Evolutionary conservation across 2,797 vertebrate genomes (phyloP).

Genomic region (Myotis pilosus): DNA sequence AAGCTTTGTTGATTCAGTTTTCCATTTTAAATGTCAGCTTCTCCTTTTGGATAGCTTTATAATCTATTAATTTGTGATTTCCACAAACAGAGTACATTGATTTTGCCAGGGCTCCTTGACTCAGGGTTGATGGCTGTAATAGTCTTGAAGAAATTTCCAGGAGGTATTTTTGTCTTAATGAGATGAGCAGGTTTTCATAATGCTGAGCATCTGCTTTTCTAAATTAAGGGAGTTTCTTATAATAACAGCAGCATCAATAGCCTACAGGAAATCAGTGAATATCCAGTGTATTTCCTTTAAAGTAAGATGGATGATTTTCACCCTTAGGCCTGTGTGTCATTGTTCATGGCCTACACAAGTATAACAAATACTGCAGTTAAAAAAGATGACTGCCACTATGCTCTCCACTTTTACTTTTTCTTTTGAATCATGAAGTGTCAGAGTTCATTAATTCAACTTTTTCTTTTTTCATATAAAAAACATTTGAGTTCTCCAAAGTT

Average conservation of each 20-base stretch:
- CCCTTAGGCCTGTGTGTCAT: neutral
- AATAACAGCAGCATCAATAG: neutral
- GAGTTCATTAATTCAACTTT: constrained; percentile 45
- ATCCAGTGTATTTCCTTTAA: neutral
- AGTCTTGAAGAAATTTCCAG: constrained; percentile 45
- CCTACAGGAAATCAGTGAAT: neutral
- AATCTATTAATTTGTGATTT: constrained; percentile 23
- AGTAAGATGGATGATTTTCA: neutral
- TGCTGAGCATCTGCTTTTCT: neutral
- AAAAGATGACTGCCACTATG: neutral
- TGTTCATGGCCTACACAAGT: neutral
- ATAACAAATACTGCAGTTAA: neutral
- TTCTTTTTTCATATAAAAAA: constrained; percentile 33
- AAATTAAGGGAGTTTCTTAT: neutral
- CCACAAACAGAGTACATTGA: neutral
- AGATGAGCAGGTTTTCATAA: neutral
- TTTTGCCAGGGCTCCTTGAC: neutral
- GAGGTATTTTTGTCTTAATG: constrained; percentile 23
- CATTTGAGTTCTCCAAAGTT: neutral
- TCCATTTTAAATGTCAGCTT: neutral
- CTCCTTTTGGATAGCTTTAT: neutral
- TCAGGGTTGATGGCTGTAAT: neutral
- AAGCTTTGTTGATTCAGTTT: neutral
- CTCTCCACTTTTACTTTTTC: neutral
- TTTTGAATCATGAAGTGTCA: constrained; percentile 49